phyloP scores from a whole-genome alignment of 2,888 invertebrate genomes.

The Smittia aterrima region DNA sequence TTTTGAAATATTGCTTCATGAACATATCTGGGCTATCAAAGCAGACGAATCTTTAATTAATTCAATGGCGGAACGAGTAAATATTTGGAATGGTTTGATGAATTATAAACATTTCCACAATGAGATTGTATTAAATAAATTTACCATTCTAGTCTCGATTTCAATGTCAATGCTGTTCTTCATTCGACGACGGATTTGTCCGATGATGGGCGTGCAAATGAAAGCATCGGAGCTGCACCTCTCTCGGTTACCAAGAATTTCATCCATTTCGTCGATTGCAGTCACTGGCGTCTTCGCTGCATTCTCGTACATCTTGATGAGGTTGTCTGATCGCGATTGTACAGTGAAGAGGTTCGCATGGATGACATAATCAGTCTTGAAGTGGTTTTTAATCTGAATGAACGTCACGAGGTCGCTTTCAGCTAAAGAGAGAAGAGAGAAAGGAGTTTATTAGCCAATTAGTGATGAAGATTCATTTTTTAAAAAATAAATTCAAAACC shows the following conservation, averaged over 20 bases:
- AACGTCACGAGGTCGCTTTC: slow-evolving; percentile 89
- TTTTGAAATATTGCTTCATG: neutral
- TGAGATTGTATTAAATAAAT: slow-evolving; percentile 50
- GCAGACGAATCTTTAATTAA: slow-evolving; percentile 38
- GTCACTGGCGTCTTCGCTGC: slow-evolving; percentile 67
- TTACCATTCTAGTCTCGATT: slow-evolving; percentile 85
- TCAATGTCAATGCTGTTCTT: slow-evolving; percentile 72
- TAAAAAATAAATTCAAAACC: neutral
- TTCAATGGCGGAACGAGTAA: neutral
- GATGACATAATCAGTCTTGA: slow-evolving; percentile 66
- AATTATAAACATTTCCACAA: neutral
- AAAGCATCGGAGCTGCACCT: slow-evolving; percentile 68
- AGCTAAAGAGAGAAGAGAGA: slow-evolving; percentile 60
- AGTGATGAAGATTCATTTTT: neutral
- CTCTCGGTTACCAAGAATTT: slow-evolving; percentile 63
- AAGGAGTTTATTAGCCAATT: neutral
- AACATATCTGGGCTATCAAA: slow-evolving; percentile 32
- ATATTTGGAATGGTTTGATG: neutral
- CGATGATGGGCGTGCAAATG: slow-evolving; percentile 78
- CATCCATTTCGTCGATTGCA: slow-evolving; percentile 66
- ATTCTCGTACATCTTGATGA: slow-evolving; percentile 74
- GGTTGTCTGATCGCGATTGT: slow-evolving; percentile 70
- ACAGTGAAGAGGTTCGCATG: slow-evolving; percentile 72
- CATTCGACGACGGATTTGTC: slow-evolving; percentile 66
- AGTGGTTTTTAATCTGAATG: slow-evolving; percentile 75